A percentile compares a stretch with the other conserved stretches of the same genome.
These are phyloP conservation scores for Paratilapia polleni DNA, from an alignment of 2,113 vertebrate genomes.

Conservation along the genomic window DNA sequence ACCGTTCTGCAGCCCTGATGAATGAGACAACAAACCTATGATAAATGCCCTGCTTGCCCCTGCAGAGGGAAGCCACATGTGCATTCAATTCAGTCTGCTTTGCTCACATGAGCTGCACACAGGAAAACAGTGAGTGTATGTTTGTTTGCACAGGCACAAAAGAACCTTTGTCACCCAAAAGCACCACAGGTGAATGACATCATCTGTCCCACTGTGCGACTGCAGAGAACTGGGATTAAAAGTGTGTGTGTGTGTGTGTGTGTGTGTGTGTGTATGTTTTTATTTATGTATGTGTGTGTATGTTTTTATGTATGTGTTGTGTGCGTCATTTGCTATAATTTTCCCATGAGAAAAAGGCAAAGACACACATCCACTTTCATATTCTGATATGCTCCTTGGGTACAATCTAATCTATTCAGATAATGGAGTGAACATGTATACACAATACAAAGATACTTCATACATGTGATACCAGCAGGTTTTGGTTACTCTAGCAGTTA, in stretches of 20 bases:
- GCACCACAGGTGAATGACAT: slow-evolving; percentile 76
- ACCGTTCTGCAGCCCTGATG: slow-evolving; percentile 24
- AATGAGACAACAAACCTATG: slow-evolving; percentile 41
- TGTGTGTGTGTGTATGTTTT: no score
- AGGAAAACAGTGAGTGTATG: slow-evolving; percentile 14
- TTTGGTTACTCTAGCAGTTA: neutral
- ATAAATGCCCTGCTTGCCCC: slow-evolving; percentile 22
- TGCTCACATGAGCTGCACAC: slow-evolving; percentile 49
- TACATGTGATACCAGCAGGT: neutral
- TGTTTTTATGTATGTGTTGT: slow-evolving; percentile 1
- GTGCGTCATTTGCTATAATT: slow-evolving; percentile 38
- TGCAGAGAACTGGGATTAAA: slow-evolving; percentile 49
- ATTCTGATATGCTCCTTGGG: neutral
- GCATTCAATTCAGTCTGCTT: slow-evolving; percentile 33
- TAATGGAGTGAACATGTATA: neutral
- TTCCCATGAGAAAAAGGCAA: slow-evolving; percentile 53
- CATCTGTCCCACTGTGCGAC: slow-evolving; percentile 52
- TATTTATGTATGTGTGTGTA: neutral
- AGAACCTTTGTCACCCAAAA: slow-evolving; percentile 67
- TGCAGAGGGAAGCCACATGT: slow-evolving; percentile 44
- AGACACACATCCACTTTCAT: neutral
- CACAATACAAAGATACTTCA: neutral
- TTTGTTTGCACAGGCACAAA: slow-evolving; percentile 69
- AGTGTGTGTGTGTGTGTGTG: slow-evolving; percentile 1
- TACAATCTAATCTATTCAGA: slow-evolving; percentile 3